These are phyloP conservation scores for Tryphoninae sp. DNA, from an alignment of 2,888 invertebrate genomes.

Conservation along the genomic window DNA sequence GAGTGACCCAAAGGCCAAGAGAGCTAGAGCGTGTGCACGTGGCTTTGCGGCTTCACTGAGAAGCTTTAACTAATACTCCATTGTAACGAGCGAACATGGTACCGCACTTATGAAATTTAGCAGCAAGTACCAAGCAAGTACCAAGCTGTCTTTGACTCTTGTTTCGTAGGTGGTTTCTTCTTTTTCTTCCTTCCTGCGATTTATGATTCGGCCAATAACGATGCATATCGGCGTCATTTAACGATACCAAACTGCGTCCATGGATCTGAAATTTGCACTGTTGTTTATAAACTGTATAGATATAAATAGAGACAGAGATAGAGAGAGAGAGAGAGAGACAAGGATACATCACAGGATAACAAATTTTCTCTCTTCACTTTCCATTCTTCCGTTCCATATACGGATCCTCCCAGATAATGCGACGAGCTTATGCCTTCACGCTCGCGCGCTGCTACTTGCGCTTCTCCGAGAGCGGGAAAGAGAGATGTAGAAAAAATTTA, in stretches of 20 bases:
- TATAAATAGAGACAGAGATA: not conserved
- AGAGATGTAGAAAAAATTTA: conserved; percentile 17
- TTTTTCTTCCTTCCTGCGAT: conserved; percentile 24
- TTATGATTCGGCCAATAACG: conserved; percentile 49
- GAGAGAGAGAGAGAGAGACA: not conserved
- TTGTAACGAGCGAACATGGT: conserved; percentile 18
- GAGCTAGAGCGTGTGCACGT: not conserved
- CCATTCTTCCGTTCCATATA: conserved; percentile 64
- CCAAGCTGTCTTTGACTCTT: not conserved
- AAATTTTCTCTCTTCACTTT: conserved; percentile 65
- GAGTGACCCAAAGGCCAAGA: conserved; percentile 27
- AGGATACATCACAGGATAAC: conserved; percentile 1
- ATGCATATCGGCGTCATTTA: conserved; percentile 30
- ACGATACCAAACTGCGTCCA: conserved; percentile 2
- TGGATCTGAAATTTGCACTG: not conserved
- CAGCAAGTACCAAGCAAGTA: not conserved
- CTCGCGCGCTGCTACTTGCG: conserved; percentile 5
- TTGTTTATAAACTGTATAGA: not conserved
- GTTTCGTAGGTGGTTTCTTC: not conserved
- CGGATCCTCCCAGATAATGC: conserved; percentile 53
- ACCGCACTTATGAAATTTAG: conserved; percentile 7
- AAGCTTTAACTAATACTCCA: conserved; percentile 32
- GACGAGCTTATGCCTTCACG: conserved; percentile 33
- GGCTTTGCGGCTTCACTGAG: conserved; percentile 12
- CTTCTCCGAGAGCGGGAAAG: conserved; percentile 19